A percentile compares a stretch with the other conserved stretches of the same genome.
Conservation (phyloP, 2,113 vertebrate genomes). For the Centropus bengalensis region DNA sequence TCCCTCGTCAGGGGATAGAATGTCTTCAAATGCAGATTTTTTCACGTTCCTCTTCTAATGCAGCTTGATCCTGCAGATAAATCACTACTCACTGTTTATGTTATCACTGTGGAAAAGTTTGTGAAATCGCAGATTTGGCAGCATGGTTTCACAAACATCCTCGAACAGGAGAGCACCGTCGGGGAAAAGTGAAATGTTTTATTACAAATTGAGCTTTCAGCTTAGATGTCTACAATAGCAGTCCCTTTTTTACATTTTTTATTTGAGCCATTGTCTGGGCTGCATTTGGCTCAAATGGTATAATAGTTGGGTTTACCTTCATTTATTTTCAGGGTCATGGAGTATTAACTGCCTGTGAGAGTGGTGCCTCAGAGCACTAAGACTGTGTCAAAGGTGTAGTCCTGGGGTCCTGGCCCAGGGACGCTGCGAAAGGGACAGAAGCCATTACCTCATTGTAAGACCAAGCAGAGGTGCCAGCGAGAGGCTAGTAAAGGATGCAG, state of each 20-base stretch:
- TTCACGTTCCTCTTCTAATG: neutral
- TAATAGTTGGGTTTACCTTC: neutral
- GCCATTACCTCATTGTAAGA: accelerated
- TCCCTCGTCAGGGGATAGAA: neutral
- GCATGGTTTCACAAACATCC: neutral
- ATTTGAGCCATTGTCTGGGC: neutral
- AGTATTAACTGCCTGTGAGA: accelerated
- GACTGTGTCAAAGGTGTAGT: neutral
- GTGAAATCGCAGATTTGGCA: constrained; percentile 47
- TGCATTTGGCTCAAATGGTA: neutral
- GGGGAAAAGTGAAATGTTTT: constrained; percentile 12
- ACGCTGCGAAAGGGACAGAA: accelerated
- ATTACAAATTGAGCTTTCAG: neutral
- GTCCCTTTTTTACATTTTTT: neutral
- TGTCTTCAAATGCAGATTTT: neutral
- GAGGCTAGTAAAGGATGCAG: neutral
- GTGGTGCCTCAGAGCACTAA: accelerated
- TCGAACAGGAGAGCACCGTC: neutral
- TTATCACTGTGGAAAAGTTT: constrained; percentile 30
- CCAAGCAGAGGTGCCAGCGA: neutral
- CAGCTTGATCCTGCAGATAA: constrained; percentile 17
- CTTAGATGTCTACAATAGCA: neutral
- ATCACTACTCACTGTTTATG: constrained; percentile 33
- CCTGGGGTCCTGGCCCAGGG: neutral
- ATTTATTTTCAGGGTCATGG: neutral